Conservation (phyloP, 2,888 invertebrate genomes). For the Mythimna impura region DNA sequence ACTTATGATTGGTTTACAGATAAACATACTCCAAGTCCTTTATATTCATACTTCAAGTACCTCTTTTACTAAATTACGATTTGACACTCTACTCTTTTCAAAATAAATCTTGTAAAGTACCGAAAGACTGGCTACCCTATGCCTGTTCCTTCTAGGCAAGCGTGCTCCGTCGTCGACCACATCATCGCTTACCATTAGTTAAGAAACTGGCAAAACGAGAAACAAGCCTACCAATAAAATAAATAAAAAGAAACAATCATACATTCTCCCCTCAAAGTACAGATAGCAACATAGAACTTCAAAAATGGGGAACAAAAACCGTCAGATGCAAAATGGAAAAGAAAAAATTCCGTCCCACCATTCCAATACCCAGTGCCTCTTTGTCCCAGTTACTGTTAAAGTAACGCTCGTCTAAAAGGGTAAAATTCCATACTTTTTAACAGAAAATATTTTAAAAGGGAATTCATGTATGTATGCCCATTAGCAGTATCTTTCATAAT, state of each 20-base stretch:
- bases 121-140: no score
- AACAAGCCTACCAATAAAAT: no score
- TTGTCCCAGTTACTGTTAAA: conserved; percentile 12
- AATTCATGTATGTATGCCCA: conserved; percentile 7
- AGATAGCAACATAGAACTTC: not conserved
- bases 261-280: not conserved
- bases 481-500: not conserved
- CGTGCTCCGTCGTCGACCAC: no score
- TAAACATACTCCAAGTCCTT: no score
- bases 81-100: no score
- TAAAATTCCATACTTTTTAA: conserved; percentile 1
- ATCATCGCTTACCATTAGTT: no score
- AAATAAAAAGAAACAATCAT: not conserved
- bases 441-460: not conserved
- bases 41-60: no score
- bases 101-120: no score
- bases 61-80: no score
- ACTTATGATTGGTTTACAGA: no score
- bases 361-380: not conserved
- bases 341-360: not conserved
- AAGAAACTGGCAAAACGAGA: no score
- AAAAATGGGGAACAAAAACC: not conserved
- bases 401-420: not conserved
- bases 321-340: not conserved
- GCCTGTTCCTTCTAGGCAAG: no score